phyloP scores from a whole-genome alignment of 1,140 invertebrate genomes.

The Venustaconcha ellipsiformis region DNA sequence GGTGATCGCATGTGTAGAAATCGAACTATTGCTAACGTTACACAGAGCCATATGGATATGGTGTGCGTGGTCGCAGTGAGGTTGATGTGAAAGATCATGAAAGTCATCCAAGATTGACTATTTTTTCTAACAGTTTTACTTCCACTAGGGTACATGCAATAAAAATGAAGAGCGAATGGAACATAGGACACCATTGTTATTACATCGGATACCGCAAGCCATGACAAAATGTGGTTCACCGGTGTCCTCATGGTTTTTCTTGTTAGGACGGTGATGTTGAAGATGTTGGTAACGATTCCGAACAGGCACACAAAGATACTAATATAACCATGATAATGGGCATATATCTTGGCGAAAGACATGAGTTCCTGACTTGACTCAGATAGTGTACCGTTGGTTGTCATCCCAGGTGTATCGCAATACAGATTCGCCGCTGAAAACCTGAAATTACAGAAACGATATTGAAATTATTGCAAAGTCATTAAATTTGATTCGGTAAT shows the following conservation, averaged over 20 bases:
- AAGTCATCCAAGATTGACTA: conserved; percentile 58
- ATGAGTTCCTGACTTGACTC: conserved; percentile 17
- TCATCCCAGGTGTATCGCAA: too few species aligned
- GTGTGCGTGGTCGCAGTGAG: conserved; percentile 88
- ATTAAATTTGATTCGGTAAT: too few species aligned
- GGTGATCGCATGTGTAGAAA: conserved; percentile 86
- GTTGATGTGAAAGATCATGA: conserved; percentile 70
- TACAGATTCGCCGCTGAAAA: too few species aligned
- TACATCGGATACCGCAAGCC: conserved; percentile 86
- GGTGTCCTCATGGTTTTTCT: conserved; percentile 85
- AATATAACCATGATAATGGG: conserved; percentile 78
- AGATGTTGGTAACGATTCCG: conserved; percentile 87
- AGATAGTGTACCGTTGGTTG: too few species aligned
- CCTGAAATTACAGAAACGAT: too few species aligned
- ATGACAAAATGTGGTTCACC: conserved; percentile 87
- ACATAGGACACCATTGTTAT: conserved; percentile 91
- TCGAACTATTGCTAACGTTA: conserved; percentile 90
- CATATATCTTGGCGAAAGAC: conserved; percentile 65
- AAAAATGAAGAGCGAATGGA: conserved; percentile 81
- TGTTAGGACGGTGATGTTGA: conserved; percentile 90
- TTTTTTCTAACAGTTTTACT: conserved; percentile 49
- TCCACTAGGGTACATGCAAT: conserved; percentile 47
- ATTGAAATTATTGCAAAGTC: too few species aligned
- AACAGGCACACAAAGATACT: conserved; percentile 85
- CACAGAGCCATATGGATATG: conserved; percentile 92